These are phyloP conservation scores for Falco concolor DNA, from an alignment of 2,797 vertebrate species.

Conservation along the genomic window DNA sequence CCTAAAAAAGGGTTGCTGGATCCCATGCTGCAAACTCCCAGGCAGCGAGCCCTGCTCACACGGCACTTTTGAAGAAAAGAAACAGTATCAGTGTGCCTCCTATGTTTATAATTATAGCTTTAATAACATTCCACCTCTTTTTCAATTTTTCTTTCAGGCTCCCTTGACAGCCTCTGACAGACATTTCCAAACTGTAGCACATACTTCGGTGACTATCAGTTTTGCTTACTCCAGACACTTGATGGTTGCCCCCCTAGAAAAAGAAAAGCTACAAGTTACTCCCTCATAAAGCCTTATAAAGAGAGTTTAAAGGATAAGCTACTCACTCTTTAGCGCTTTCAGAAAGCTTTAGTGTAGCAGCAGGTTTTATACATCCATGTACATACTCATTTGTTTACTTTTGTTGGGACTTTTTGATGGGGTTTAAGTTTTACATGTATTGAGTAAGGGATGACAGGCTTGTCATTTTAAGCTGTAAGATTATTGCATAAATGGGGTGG, in stretches of 20 bases:
- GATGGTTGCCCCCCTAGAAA: background rate
- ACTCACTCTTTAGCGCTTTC: background rate
- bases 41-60: background rate
- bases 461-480: background rate
- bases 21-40: background rate
- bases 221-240: background rate
- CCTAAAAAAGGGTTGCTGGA: background rate
- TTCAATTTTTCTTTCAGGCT: background rate
- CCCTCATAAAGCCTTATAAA: background rate
- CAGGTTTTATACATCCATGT: background rate
- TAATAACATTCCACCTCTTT: constrained; percentile 19
- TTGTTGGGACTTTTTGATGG: background rate
- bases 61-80: background rate
- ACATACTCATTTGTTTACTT: background rate
- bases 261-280: background rate
- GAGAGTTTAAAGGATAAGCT: background rate
- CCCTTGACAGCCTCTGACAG: background rate
- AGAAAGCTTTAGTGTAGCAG: background rate
- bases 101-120: constrained; percentile 2
- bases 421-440: background rate
- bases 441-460: background rate
- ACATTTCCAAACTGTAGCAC: background rate
- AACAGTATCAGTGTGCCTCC: background rate
- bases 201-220: background rate
- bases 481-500: background rate